Conservation (phyloP, 2,113 vertebrate species). For the Percopsis transmontana region DNA sequence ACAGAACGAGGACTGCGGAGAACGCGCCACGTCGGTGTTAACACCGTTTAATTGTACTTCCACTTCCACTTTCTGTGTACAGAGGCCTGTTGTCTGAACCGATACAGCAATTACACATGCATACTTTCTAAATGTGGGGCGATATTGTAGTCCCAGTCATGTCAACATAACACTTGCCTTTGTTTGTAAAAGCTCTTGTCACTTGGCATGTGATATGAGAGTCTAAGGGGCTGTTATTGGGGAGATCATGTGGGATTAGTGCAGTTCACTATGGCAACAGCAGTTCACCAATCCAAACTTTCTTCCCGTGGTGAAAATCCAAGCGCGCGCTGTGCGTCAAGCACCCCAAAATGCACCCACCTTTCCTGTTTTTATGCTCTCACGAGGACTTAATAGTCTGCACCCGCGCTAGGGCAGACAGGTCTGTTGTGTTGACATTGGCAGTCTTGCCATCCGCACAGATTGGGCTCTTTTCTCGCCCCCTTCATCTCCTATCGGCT, state of each 20-base stretch:
- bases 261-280: slow-evolving; percentile 49
- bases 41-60: slow-evolving; percentile 40
- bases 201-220: slow-evolving; percentile 20
- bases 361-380: slow-evolving; percentile 10
- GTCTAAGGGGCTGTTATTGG: slow-evolving; percentile 17
- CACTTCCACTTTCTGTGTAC: slow-evolving; percentile 6
- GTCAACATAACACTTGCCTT: slow-evolving; percentile 7
- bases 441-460: slow-evolving; percentile 28
- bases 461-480: slow-evolving; percentile 40
- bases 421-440: slow-evolving; percentile 20
- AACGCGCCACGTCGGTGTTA: slow-evolving; percentile 24
- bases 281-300: slow-evolving; percentile 22
- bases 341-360: slow-evolving; percentile 23
- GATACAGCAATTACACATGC: not conserved
- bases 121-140: not conserved
- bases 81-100: not conserved
- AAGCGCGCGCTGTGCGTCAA: slow-evolving; percentile 24
- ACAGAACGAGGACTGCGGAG: slow-evolving; percentile 47
- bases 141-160: not conserved
- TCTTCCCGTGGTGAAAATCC: slow-evolving; percentile 20
- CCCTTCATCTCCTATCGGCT: slow-evolving; percentile 10
- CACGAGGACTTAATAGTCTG: slow-evolving; percentile 33
- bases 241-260: slow-evolving; percentile 18
- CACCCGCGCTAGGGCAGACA: slow-evolving; percentile 34
- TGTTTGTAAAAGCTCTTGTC: slow-evolving; percentile 29